Evolutionary conservation across 1,140 invertebrate genomes (phyloP).

Genomic region (Eumaeus atala): DNA sequence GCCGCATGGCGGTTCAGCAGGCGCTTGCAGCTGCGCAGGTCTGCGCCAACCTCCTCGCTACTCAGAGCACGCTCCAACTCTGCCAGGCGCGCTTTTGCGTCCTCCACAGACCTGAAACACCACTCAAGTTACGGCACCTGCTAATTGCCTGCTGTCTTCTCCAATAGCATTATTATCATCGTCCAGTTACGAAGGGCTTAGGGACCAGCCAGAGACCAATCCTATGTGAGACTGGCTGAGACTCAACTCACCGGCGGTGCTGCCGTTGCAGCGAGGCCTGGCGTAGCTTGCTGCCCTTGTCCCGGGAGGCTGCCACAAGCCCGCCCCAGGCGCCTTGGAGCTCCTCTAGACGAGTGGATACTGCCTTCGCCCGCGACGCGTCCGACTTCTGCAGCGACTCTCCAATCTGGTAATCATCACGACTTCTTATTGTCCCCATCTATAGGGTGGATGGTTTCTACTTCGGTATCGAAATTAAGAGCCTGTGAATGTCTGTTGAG

Average conservation of each 20-base stretch:
- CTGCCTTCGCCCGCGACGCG: constrained; percentile 39
- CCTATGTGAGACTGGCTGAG: too few relatives aligned
- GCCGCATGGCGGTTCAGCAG: constrained; percentile 87
- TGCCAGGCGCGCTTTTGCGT: constrained; percentile 86
- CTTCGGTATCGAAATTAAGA: too few relatives aligned
- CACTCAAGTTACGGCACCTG: neutral
- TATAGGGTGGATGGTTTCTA: too few relatives aligned
- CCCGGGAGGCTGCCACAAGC: constrained; percentile 76
- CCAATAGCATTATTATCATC: too few relatives aligned
- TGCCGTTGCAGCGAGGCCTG: constrained; percentile 88
- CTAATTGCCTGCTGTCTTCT: too few relatives aligned
- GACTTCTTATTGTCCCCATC: too few relatives aligned
- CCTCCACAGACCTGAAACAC: constrained; percentile 80
- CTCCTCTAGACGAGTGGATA: constrained; percentile 33
- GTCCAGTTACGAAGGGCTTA: too few relatives aligned
- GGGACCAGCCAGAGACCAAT: neutral
- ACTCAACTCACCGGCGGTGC: constrained; percentile 68
- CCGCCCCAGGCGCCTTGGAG: constrained; percentile 48
- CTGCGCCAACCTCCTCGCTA: constrained; percentile 87
- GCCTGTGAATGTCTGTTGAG: too few relatives aligned
- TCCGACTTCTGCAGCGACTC: constrained; percentile 64
- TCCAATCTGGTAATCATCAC: constrained; percentile 40
- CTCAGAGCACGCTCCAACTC: constrained; percentile 85
- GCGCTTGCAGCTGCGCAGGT: constrained; percentile 91
- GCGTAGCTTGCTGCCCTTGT: constrained; percentile 86